Conservation (phyloP, 2,888 invertebrate genomes). For the Drosophila borborema region DNA sequence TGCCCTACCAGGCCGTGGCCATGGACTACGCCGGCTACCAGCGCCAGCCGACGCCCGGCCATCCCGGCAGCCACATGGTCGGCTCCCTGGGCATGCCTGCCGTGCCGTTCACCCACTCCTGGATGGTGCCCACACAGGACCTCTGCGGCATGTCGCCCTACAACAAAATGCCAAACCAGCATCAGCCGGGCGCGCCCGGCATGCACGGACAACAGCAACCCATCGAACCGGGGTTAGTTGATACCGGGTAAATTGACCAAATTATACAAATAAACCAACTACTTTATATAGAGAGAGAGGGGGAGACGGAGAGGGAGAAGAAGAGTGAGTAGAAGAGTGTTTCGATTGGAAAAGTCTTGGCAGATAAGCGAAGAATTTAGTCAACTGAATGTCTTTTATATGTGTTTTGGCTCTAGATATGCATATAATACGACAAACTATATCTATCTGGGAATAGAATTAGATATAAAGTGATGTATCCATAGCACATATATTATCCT, state of each 20-base stretch:
- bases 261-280: constrained; percentile 7
- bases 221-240: constrained; percentile 92
- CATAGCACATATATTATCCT: no score
- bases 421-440: no score
- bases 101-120: constrained; percentile 95
- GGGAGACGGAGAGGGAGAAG: no score
- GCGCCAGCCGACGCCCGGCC: constrained; percentile 86
- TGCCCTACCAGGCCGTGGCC: constrained; percentile 95
- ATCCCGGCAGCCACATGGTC: constrained; percentile 84
- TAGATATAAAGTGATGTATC: no score
- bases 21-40: constrained; percentile 93
- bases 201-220: constrained; percentile 85
- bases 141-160: constrained; percentile 95
- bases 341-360: no score
- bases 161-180: constrained; percentile 88
- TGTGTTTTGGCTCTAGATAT: no score
- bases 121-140: constrained; percentile 97
- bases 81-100: constrained; percentile 87
- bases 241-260: constrained; percentile 57
- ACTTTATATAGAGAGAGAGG: no score
- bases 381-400: no score
- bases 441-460: no score
- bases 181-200: constrained; percentile 75
- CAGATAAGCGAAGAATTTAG: no score
- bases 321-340: no score